Percentiles rank a stretch among this genome's conserved stretches.
These are phyloP conservation scores for Mico argentatus DNA, from an alignment of 2,797 vertebrate species.

Conservation along the genomic window DNA sequence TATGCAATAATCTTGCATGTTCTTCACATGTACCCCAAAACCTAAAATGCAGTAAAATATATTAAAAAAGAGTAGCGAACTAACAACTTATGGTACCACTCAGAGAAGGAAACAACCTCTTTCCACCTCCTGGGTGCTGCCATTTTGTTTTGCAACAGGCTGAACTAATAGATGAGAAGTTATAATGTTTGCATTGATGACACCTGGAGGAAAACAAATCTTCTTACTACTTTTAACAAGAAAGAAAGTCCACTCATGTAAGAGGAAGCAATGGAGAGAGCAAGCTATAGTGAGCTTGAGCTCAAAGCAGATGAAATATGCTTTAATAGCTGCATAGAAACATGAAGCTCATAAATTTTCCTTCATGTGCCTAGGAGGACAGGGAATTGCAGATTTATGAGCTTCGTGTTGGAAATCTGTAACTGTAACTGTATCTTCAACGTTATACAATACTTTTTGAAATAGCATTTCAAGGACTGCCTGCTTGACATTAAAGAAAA, in stretches of 20 bases:
- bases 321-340: constrained; percentile 59
- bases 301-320: constrained; percentile 48
- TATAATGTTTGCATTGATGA: constrained; percentile 12
- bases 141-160: constrained; percentile 56
- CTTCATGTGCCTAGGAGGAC: constrained; percentile 1
- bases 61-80: constrained; percentile 1
- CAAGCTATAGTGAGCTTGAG: not conserved
- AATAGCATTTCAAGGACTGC: constrained; percentile 45
- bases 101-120: not conserved
- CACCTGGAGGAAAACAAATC: constrained; percentile 28
- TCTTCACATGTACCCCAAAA: no score
- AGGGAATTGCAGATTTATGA: constrained; percentile 60
- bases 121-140: not conserved
- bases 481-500: constrained; percentile 50
- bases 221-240: constrained; percentile 4
- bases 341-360: constrained; percentile 62
- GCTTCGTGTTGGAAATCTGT: constrained; percentile 51
- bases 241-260: not conserved
- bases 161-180: not conserved
- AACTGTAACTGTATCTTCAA: constrained; percentile 63
- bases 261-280: not conserved
- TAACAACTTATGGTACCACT: not conserved
- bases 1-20: no score
- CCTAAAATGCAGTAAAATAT: no score
- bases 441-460: constrained; percentile 50